These are phyloP conservation scores for Megalurothrips usitatus DNA, from an alignment of 2,888 invertebrate species.

Conservation along the genomic window DNA sequence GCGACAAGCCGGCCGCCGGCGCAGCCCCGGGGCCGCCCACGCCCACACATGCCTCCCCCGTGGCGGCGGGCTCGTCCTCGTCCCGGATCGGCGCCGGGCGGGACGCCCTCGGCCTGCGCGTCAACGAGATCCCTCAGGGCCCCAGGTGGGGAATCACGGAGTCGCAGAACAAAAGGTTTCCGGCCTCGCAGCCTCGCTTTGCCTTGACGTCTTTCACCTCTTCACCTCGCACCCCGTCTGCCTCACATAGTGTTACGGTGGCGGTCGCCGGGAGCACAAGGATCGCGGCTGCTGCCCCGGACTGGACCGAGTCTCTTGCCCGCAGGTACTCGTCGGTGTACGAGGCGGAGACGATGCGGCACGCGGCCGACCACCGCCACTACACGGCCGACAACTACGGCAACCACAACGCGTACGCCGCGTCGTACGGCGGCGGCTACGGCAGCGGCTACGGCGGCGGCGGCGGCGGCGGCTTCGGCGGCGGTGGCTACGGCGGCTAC, in stretches of 20 bases:
- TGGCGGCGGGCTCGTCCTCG: background rate
- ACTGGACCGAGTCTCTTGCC: background rate
- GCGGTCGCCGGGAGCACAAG: no score
- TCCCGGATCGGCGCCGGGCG: background rate
- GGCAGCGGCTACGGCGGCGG: conserved; percentile 4
- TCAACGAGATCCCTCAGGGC: conserved; percentile 6
- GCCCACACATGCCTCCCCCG: conserved; percentile 4
- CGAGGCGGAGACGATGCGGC: background rate
- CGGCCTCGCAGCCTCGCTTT: background rate
- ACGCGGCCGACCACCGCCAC: conserved; percentile 19
- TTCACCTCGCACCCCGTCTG: background rate
- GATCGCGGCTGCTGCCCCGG: no score
- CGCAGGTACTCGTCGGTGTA: background rate
- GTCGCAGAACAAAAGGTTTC: no score
- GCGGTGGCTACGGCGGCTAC: no score
- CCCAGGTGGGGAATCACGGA: background rate
- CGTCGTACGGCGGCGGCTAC: background rate
- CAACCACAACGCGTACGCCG: background rate
- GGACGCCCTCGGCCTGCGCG: conserved; percentile 16
- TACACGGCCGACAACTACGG: background rate
- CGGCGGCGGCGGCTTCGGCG: background rate
- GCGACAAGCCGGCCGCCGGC: background rate
- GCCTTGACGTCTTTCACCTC: no score
- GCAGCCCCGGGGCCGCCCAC: background rate
- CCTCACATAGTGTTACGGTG: background rate